Conservation (phyloP, 2,888 invertebrate genomes). For the Tenthredo distinguenda region DNA sequence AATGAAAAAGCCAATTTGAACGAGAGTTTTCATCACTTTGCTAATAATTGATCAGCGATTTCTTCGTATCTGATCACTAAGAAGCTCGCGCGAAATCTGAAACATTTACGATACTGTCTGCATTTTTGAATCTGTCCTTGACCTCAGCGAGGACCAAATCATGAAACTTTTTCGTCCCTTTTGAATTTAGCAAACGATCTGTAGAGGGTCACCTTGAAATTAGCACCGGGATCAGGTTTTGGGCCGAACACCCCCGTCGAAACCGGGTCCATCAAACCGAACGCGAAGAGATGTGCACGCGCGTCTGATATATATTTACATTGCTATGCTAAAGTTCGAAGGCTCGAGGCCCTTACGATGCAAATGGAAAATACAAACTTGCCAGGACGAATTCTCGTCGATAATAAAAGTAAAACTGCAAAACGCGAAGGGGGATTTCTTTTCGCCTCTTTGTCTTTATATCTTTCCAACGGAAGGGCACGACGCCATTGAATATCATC, state of each 20-base stretch:
- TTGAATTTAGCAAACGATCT: conserved; percentile 22
- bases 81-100: neutral
- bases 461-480: neutral
- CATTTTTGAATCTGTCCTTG: conserved; percentile 13
- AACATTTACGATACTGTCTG: neutral
- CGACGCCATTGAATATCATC: neutral
- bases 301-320: conserved; percentile 1
- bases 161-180: conserved; percentile 30
- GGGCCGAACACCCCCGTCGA: conserved; percentile 55
- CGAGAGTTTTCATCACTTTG: neutral
- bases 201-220: conserved; percentile 59
- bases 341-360: conserved; percentile 23
- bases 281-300: conserved; percentile 24
- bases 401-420: neutral
- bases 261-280: conserved; percentile 57
- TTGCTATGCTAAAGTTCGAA: neutral
- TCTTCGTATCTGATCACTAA: neutral
- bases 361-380: conserved; percentile 15
- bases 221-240: conserved; percentile 61
- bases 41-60: too few relatives aligned
- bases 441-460: neutral
- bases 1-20: neutral
- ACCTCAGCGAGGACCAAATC: conserved; percentile 26
- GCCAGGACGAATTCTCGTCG: neutral
- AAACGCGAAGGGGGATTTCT: neutral